Percentiles rank a stretch among this genome's conserved stretches.
These are phyloP conservation scores for Passer montanus DNA, from an alignment of 2,113 vertebrate genomes.

Conservation along the genomic window DNA sequence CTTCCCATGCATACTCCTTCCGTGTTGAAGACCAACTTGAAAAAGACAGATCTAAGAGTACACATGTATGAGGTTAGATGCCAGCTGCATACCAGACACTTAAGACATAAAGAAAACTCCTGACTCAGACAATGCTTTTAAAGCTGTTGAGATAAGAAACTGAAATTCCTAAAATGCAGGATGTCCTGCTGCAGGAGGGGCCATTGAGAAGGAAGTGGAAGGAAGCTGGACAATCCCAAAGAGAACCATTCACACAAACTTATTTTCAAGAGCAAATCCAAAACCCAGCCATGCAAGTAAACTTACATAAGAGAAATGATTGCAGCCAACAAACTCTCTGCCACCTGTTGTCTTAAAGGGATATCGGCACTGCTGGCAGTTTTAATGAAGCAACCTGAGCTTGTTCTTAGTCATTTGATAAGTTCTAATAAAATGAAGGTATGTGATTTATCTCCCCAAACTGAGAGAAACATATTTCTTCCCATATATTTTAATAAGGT, in stretches of 20 bases:
- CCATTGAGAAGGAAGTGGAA: slow-evolving; percentile 24
- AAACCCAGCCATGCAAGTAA: neutral
- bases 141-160: slow-evolving; percentile 56
- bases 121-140: slow-evolving; percentile 48
- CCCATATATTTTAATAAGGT: neutral
- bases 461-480: neutral
- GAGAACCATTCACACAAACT: slow-evolving; percentile 3
- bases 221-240: slow-evolving; percentile 39
- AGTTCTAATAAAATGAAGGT: neutral
- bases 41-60: neutral
- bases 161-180: slow-evolving; percentile 59
- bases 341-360: neutral
- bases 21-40: neutral
- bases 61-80: neutral
- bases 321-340: neutral
- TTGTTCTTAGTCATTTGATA: neutral
- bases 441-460: neutral
- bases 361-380: neutral
- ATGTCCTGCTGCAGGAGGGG: slow-evolving; percentile 44
- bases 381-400: neutral
- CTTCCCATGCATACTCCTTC: neutral
- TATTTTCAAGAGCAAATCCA: neutral
- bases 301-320: neutral
- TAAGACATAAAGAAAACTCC: slow-evolving; percentile 26
- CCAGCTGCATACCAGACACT: slow-evolving; percentile 3